Evolutionary conservation across 2,113 vertebrate genomes (phyloP).

Genomic region (Caloenas nicobarica): DNA sequence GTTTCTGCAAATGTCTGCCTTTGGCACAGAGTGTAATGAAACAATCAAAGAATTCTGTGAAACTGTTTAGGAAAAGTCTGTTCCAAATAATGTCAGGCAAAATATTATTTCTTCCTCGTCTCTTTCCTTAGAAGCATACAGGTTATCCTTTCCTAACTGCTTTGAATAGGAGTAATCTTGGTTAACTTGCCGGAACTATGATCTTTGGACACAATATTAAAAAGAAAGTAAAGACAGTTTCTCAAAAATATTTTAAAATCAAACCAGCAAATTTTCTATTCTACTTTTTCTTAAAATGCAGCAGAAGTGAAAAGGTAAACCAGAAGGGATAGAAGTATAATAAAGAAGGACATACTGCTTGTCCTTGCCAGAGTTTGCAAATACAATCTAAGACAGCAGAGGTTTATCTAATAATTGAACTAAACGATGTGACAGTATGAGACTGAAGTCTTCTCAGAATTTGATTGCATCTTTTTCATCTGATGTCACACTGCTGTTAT

Average conservation of each 20-base stretch:
- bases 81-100: background rate
- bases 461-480: background rate
- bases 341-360: background rate
- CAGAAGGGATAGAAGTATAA: background rate
- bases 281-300: background rate
- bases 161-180: background rate
- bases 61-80: background rate
- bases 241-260: background rate
- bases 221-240: background rate
- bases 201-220: background rate
- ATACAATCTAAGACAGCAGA: background rate
- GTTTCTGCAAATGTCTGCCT: background rate
- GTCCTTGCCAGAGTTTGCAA: slow-evolving; percentile 7
- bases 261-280: background rate
- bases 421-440: background rate
- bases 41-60: background rate
- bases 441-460: background rate
- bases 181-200: background rate
- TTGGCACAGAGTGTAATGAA: background rate
- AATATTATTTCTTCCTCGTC: background rate
- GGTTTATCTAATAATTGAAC: background rate
- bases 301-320: background rate
- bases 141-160: background rate
- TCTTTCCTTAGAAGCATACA: background rate
- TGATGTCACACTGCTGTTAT: background rate